These are phyloP conservation scores for Onychorhynchus coronatus DNA, from an alignment of 2,113 vertebrate genomes.

Conservation along the genomic window DNA sequence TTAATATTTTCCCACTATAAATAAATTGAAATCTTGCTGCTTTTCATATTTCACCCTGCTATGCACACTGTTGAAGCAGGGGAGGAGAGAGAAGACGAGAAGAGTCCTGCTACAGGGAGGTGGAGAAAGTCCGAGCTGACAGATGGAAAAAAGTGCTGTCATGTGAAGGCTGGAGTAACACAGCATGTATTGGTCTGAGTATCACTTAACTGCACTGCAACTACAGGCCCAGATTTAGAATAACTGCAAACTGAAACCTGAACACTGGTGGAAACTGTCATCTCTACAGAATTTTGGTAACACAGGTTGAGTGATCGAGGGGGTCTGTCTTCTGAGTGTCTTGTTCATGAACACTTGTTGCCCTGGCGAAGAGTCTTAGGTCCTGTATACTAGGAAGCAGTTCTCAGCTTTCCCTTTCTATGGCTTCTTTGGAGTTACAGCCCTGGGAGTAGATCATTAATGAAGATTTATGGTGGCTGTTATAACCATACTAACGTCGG, in stretches of 20 bases:
- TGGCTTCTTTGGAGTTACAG: not conserved
- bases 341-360: not conserved
- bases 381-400: not conserved
- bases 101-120: not conserved
- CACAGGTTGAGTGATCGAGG: rapidly evolving
- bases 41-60: not conserved
- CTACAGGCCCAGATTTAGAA: not conserved
- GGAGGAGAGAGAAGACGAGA: not conserved
- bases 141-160: not conserved
- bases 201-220: not conserved
- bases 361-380: not conserved
- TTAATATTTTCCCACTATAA: not conserved
- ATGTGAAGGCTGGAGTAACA: not conserved
- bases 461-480: not conserved
- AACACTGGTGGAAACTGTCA: not conserved
- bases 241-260: not conserved
- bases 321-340: not conserved
- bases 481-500: not conserved
- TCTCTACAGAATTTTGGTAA: not conserved
- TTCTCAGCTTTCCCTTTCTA: not conserved
- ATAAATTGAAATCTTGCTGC: not conserved
- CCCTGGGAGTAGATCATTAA: not conserved
- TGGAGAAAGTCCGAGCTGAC: not conserved
- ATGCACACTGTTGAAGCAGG: not conserved
- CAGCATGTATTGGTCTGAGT: not conserved